Percentiles rank a stretch among this genome's conserved stretches.
These are phyloP conservation scores for Pyrgus malvae DNA, from an alignment of 2,888 invertebrate species.

Conservation along the genomic window DNA sequence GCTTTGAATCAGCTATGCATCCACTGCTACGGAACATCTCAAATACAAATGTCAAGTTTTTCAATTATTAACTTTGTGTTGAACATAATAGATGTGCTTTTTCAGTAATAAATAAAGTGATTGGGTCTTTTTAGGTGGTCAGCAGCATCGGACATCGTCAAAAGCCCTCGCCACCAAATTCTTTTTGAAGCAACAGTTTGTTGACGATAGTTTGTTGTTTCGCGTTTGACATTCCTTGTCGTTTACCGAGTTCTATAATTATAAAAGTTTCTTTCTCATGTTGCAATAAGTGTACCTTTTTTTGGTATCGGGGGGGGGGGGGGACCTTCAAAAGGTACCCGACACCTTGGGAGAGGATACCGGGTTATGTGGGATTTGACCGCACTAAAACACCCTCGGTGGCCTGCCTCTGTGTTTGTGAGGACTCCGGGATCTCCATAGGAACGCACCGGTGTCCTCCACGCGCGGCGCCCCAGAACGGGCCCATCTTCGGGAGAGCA, in stretches of 20 bases:
- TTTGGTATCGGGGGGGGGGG: no score
- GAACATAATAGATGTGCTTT: not conserved
- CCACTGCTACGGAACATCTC: not conserved
- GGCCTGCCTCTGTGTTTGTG: no score
- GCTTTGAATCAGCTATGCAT: conserved; percentile 25
- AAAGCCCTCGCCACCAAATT: conserved; percentile 23
- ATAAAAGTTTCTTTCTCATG: conserved; percentile 18
- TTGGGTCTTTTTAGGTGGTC: conserved; percentile 3
- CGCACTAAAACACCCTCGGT: no score
- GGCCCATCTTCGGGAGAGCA: no score
- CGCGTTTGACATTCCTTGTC: conserved; percentile 3
- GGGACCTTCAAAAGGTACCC: no score
- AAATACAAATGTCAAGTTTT: not conserved
- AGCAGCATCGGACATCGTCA: conserved; percentile 4
- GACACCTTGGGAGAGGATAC: no score
- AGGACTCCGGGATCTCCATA: no score
- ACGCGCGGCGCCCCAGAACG: no score
- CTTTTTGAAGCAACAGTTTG: conserved; percentile 33
- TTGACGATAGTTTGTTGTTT: conserved; percentile 24
- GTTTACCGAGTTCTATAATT: conserved; percentile 9
- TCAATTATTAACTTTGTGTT: not conserved
- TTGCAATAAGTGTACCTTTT: no score
- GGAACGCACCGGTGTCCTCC: no score
- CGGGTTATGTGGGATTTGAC: no score
- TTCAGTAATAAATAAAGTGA: not conserved